Percentiles rank a stretch among this genome's conserved stretches.
These are phyloP conservation scores for Synergus gifuensis DNA, from an alignment of 2,888 invertebrate species.

Conservation along the genomic window DNA sequence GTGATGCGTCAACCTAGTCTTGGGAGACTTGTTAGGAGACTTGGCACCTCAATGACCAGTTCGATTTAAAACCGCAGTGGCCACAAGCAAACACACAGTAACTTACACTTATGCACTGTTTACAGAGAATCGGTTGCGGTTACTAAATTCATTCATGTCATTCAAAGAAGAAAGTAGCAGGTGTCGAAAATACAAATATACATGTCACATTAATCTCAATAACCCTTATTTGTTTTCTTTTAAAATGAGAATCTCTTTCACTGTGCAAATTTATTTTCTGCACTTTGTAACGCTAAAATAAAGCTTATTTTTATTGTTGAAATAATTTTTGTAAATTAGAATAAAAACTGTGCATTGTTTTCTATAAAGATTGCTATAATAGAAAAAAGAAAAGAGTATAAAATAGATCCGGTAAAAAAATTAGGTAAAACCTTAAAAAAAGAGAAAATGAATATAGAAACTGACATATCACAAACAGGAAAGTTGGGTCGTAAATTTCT, in stretches of 20 bases:
- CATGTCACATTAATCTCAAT: constrained; percentile 4
- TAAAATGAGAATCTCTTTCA: background rate
- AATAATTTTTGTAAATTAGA: background rate
- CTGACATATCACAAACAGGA: background rate
- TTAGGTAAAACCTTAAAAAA: background rate
- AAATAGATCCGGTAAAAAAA: too few species aligned
- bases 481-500: background rate
- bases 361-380: background rate
- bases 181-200: constrained; percentile 27
- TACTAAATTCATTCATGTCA: constrained; percentile 29
- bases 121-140: background rate
- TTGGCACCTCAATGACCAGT: constrained; percentile 6
- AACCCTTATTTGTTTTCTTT: background rate
- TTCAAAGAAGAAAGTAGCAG: constrained; percentile 13
- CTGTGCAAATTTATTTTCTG: background rate
- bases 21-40: background rate
- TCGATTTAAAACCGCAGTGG: constrained; percentile 27
- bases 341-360: background rate
- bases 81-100: constrained; percentile 16
- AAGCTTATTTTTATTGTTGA: background rate
- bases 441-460: background rate
- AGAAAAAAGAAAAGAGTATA: background rate
- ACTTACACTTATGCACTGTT: background rate
- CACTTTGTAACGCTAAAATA: background rate
- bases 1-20: background rate